A percentile compares a stretch with the other conserved stretches of the same genome.
phyloP scores from a whole-genome alignment of 2,888 invertebrate species.

The Melinopterus prodromus region DNA sequence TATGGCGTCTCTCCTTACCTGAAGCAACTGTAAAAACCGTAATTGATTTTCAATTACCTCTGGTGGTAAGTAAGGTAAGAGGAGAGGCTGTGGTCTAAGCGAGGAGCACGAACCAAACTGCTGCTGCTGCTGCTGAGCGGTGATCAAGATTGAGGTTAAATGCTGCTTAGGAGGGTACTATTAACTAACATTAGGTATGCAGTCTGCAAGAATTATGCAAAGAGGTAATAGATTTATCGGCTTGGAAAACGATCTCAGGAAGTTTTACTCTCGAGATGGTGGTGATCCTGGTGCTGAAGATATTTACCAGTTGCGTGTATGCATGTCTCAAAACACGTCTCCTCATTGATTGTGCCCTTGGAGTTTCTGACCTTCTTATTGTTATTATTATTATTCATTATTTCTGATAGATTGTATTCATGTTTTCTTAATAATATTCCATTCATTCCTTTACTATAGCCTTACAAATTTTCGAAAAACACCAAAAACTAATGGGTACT shows the following conservation, averaged over 20 bases:
- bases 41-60: background rate
- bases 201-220: background rate
- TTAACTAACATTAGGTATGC: slow-evolving; percentile 4
- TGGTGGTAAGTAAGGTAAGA: background rate
- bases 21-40: background rate
- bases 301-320: too few species aligned
- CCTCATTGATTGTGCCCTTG: too few species aligned
- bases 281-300: too few species aligned
- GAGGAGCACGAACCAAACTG: background rate
- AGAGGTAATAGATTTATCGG: background rate
- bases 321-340: too few species aligned
- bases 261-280: background rate
- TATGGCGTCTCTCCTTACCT: background rate
- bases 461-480: too few species aligned
- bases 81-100: background rate
- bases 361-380: too few species aligned
- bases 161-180: background rate
- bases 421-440: too few species aligned
- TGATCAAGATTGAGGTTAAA: slow-evolving; percentile 4
- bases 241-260: background rate
- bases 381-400: too few species aligned
- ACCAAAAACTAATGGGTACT: too few species aligned
- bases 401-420: too few species aligned
- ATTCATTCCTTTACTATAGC: too few species aligned
- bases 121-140: background rate